A percentile compares a stretch with the other conserved stretches of the same genome.
These are phyloP conservation scores for Lerema accius DNA, from an alignment of 1,140 invertebrate genomes.

Conservation along the genomic window DNA sequence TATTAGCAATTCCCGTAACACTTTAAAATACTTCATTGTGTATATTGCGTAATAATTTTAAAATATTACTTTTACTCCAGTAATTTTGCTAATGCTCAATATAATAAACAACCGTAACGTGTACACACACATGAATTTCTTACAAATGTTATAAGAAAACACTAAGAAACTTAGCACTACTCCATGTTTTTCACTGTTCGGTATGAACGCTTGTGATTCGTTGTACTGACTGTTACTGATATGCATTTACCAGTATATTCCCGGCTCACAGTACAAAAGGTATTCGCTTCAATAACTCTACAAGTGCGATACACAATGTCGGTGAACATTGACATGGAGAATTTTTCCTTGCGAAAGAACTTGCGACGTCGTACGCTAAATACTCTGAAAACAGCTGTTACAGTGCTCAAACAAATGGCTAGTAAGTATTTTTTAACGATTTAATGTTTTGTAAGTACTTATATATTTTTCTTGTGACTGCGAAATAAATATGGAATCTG, in stretches of 20 bases:
- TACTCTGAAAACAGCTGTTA: constrained; percentile 71
- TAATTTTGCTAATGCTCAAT: no score
- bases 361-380: constrained; percentile 70
- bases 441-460: no score
- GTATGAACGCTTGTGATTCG: constrained; percentile 58
- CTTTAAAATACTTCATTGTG: no score
- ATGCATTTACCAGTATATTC: constrained; percentile 77
- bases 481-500: no score
- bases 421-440: constrained; percentile 57
- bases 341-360: constrained; percentile 70
- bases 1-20: constrained; percentile 2
- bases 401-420: constrained; percentile 69
- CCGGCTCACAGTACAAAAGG: constrained; percentile 67
- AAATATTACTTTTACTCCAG: no score
- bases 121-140: no score
- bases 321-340: constrained; percentile 75
- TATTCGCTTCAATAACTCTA: constrained; percentile 41
- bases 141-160: neutral
- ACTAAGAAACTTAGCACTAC: constrained; percentile 33
- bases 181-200: constrained; percentile 56
- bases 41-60: no score
- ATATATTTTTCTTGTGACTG: no score
- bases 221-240: constrained; percentile 64
- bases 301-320: constrained; percentile 57
- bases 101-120: no score